Evolutionary conservation across 2,797 vertebrate species (phyloP).

Genomic region (Arrhamphus sclerolepis): DNA sequence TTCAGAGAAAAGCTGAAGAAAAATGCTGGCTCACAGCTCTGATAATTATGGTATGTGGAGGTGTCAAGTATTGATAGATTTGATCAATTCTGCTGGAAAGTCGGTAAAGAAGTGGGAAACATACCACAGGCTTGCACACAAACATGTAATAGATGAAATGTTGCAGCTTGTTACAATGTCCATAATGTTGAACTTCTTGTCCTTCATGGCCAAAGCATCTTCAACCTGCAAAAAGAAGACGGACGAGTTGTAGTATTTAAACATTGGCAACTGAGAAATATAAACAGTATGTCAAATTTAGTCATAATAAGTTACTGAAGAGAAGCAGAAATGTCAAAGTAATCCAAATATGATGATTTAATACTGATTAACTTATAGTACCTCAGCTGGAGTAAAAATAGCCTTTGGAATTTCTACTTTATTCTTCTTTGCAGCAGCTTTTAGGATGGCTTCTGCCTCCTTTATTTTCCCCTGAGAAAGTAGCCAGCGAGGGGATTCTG

Average conservation of each 20-base stretch:
- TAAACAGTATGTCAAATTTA: too few species aligned
- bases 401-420: slow-evolving; percentile 77
- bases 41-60: neutral
- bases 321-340: too few species aligned
- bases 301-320: too few species aligned
- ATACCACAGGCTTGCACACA: slow-evolving; percentile 87
- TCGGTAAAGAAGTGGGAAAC: slow-evolving; percentile 29
- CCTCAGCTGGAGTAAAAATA: slow-evolving; percentile 87
- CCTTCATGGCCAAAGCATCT: slow-evolving; percentile 34
- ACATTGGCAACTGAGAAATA: too few species aligned
- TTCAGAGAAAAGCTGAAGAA: neutral
- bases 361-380: slow-evolving; percentile 37
- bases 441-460: slow-evolving; percentile 88
- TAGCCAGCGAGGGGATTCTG: slow-evolving; percentile 93
- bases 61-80: neutral
- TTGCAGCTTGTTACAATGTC: slow-evolving; percentile 82
- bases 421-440: slow-evolving; percentile 84
- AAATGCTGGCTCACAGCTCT: too few species aligned
- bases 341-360: too few species aligned
- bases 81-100: neutral
- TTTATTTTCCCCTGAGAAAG: slow-evolving; percentile 85
- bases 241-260: neutral
- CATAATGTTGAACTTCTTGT: slow-evolving; percentile 77
- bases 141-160: slow-evolving; percentile 75
- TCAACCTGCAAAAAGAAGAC: slow-evolving; percentile 45